Evolutionary conservation across 37 sponge, comb jelly and placozoan species (phyloP).

Genomic region (Petrosia ficiformis): DNA sequence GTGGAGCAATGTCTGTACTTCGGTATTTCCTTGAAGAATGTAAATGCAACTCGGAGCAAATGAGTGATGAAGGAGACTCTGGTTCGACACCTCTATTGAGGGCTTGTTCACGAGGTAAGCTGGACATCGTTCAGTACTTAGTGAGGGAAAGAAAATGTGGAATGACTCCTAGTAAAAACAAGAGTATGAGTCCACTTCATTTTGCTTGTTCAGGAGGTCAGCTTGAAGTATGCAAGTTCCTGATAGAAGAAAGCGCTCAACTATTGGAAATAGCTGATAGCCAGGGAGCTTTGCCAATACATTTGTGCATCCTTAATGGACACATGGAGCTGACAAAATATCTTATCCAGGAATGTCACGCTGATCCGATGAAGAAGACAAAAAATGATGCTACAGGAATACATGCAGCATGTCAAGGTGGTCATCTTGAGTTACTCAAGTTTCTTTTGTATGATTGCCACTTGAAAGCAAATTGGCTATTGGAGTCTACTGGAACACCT

Average conservation of each 20-base stretch:
- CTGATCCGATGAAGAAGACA: constrained; percentile 28
- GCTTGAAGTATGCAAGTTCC: background rate
- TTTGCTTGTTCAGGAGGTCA: constrained; percentile 1
- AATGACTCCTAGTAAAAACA: background rate
- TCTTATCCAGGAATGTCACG: background rate
- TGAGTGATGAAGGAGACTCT: background rate
- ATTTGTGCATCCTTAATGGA: constrained; percentile 24
- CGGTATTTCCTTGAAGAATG: background rate
- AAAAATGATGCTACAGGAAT: constrained; percentile 25
- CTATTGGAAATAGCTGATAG: background rate
- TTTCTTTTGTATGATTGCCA: background rate
- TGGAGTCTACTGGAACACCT: background rate
- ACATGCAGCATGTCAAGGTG: constrained; percentile 6
- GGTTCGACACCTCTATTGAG: background rate
- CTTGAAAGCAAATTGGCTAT: background rate
- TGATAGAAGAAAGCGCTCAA: background rate
- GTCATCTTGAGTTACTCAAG: constrained; percentile 1
- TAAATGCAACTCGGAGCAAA: background rate
- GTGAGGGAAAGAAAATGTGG: background rate
- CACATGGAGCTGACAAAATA: constrained; percentile 4
- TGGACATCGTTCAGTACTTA: constrained; percentile 4
- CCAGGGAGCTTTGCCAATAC: constrained; percentile 42
- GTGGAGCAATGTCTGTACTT: background rate
- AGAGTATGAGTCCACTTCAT: background rate
- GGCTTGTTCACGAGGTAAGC: background rate